Percentiles rank a stretch among this genome's conserved stretches.
Evolutionary conservation across 2,113 vertebrate genomes (phyloP).

Genomic region (Limanda limanda): DNA sequence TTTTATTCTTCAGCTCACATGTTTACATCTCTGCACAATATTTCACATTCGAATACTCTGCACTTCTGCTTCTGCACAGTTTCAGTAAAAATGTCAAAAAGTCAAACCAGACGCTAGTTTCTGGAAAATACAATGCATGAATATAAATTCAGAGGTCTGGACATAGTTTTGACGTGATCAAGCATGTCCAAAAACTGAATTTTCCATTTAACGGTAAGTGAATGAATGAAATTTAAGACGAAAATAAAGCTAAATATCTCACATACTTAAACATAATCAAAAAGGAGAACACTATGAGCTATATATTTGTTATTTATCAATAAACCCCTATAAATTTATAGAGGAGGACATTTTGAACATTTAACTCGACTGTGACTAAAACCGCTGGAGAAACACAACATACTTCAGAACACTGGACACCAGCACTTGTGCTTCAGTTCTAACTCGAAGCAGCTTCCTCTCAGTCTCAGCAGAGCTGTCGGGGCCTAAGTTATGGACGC

Average conservation of each 20-base stretch:
- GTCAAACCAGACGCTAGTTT: neutral
- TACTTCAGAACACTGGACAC: neutral
- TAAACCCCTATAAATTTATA: neutral
- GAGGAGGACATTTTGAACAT: neutral
- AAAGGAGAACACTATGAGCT: neutral
- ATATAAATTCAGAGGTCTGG: too few species aligned
- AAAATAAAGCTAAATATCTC: neutral
- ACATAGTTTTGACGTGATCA: neutral
- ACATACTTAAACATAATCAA: too few species aligned
- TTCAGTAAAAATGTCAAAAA: neutral
- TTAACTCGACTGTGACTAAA: neutral
- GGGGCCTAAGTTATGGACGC: slow-evolving; percentile 50
- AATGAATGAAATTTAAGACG: neutral
- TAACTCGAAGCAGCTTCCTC: slow-evolving; percentile 43
- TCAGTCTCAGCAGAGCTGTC: slow-evolving; percentile 50
- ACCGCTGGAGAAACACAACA: neutral
- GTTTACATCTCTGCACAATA: too few species aligned
- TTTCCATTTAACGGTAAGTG: neutral
- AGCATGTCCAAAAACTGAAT: neutral
- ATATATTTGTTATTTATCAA: neutral
- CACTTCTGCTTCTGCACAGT: neutral
- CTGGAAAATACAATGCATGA: too few species aligned
- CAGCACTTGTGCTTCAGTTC: slow-evolving; percentile 11
- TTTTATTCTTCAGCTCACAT: too few species aligned
- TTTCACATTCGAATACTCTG: neutral